Percentiles rank a stretch among this genome's conserved stretches.
Conservation (phyloP, 2,113 vertebrate genomes). For the Tauraco erythrolophus region DNA sequence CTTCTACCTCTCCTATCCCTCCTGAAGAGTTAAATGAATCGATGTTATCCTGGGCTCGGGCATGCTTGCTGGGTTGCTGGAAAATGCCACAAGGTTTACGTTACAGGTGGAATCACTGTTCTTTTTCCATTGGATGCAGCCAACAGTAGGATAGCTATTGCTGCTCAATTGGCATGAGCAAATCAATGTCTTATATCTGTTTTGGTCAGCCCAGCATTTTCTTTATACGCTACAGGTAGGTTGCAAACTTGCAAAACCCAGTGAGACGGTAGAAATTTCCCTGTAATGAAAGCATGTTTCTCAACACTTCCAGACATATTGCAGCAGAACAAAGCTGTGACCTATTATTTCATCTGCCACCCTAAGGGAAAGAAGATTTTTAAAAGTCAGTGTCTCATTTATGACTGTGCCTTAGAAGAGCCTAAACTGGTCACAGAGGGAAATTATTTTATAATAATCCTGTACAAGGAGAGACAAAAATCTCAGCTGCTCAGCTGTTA, state of each 20-base stretch:
- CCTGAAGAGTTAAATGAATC: neutral
- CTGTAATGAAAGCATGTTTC: neutral
- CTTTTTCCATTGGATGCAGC: neutral
- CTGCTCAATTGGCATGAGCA: neutral
- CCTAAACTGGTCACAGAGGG: neutral
- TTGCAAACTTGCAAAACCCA: slow-evolving; percentile 13
- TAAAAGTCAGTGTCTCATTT: slow-evolving; percentile 40
- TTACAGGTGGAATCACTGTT: neutral
- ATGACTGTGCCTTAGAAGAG: slow-evolving; percentile 3
- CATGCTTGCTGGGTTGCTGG: neutral
- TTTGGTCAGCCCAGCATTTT: neutral
- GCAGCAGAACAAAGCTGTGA: slow-evolving; percentile 36
- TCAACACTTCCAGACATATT: slow-evolving; percentile 13
- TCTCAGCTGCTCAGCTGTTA: neutral
- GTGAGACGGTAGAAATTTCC: slow-evolving; percentile 28
- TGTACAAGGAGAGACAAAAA: slow-evolving; percentile 6
- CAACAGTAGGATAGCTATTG: neutral
- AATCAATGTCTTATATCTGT: neutral
- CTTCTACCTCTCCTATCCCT: too few relatives aligned
- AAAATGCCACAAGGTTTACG: neutral
- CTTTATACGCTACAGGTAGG: neutral
- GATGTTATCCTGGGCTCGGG: neutral
- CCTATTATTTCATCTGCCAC: slow-evolving; percentile 48
- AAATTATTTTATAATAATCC: slow-evolving; percentile 39
- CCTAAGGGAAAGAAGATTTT: slow-evolving; percentile 52